Conservation (phyloP, 2,113 vertebrate genomes). For the Bubo bubo region DNA sequence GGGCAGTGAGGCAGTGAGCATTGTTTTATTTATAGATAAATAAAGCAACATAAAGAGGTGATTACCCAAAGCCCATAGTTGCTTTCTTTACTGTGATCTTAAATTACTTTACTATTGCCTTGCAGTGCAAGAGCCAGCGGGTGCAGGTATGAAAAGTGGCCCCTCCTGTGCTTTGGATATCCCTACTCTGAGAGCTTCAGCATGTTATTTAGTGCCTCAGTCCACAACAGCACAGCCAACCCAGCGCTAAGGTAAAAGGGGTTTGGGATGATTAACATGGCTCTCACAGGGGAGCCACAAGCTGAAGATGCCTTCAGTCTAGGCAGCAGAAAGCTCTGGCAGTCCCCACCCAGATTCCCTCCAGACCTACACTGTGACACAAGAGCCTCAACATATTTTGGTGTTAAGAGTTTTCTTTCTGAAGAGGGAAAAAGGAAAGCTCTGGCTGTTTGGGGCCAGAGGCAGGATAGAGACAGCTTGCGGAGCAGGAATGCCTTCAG, state of each 20-base stretch:
- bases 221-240: accelerated
- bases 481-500: not conserved
- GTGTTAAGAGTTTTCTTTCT: not conserved
- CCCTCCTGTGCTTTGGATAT: not conserved
- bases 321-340: not conserved
- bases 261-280: not conserved
- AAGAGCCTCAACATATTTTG: not conserved
- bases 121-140: not conserved
- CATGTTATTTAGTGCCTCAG: accelerated
- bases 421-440: not conserved
- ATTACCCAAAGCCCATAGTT: not conserved
- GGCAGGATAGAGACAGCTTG: not conserved
- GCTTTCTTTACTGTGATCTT: not conserved
- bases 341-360: no score
- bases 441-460: not conserved
- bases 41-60: accelerated
- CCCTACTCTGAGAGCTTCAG: accelerated
- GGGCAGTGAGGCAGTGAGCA: not conserved
- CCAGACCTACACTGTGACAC: accelerated
- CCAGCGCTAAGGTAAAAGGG: not conserved
- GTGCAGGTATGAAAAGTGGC: not conserved
- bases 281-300: not conserved
- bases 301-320: not conserved
- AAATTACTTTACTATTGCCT: not conserved
- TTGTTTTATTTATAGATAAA: not conserved